phyloP scores from a whole-genome alignment of 2,888 invertebrate species.

The Dynastes maya region DNA sequence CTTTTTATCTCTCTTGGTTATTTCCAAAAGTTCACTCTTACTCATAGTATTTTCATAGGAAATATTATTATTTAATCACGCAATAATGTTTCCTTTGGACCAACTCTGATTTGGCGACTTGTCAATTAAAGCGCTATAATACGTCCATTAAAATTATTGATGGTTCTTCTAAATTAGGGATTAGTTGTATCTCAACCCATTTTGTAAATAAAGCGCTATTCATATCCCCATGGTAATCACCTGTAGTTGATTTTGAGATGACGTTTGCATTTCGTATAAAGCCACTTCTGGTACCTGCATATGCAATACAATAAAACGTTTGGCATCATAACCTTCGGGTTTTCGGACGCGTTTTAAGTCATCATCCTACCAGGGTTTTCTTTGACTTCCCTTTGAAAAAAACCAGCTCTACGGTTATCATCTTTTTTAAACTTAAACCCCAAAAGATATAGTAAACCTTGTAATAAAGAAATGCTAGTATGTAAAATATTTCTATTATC shows the following conservation, averaged over 20 bases:
- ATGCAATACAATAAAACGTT: constrained; percentile 52
- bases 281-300: constrained; percentile 31
- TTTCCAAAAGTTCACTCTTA: constrained; percentile 56
- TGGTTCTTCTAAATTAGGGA: constrained; percentile 33
- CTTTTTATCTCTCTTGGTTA: constrained; percentile 55
- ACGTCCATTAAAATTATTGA: constrained; percentile 54
- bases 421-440: too few species aligned
- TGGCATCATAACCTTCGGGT: constrained; percentile 48
- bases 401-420: not conserved
- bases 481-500: constrained; percentile 20
- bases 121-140: constrained; percentile 52
- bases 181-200: constrained; percentile 47
- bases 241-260: constrained; percentile 19
- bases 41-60: constrained; percentile 55
- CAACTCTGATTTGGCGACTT: constrained; percentile 48
- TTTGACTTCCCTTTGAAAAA: constrained; percentile 40
- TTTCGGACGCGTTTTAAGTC: constrained; percentile 46
- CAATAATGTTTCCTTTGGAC: constrained; percentile 3
- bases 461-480: constrained; percentile 1
- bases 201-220: constrained; percentile 52
- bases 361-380: constrained; percentile 50
- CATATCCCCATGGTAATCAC: constrained; percentile 51
- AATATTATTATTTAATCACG: constrained; percentile 57
- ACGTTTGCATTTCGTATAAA: not conserved
- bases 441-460: not conserved